phyloP scores from a whole-genome alignment of 2,888 invertebrate species.

The Abscondita cerata region DNA sequence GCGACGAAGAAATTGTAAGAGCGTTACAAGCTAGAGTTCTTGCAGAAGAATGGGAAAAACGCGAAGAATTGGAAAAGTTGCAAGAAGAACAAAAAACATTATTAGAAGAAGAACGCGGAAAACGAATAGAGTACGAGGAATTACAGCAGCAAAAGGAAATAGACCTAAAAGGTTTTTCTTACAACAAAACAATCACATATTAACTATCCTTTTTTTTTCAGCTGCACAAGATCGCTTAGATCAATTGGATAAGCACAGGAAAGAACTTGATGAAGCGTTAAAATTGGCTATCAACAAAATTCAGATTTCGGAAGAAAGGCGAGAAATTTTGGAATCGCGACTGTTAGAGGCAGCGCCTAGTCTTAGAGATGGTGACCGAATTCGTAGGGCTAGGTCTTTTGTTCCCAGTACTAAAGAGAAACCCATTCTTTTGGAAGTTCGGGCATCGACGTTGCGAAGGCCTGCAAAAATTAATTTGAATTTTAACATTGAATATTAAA shows the following conservation, averaged over 20 bases:
- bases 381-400: constrained; percentile 73
- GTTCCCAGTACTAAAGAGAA: constrained; percentile 70
- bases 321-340: constrained; percentile 65
- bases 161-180: constrained; percentile 66
- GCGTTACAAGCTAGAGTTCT: constrained; percentile 74
- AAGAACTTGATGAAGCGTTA: constrained; percentile 73
- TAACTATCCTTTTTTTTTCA: constrained; percentile 55
- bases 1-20: constrained; percentile 83
- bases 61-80: constrained; percentile 80
- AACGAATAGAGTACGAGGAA: constrained; percentile 76
- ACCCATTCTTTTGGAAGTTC: constrained; percentile 57
- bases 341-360: constrained; percentile 64
- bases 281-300: constrained; percentile 74
- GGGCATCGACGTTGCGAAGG: constrained; percentile 52
- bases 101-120: constrained; percentile 76
- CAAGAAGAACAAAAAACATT: constrained; percentile 78
- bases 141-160: constrained; percentile 74
- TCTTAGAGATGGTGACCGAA: constrained; percentile 65
- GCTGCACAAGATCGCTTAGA: constrained; percentile 75
- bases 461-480: constrained; percentile 13
- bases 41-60: constrained; percentile 83
- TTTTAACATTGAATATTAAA: not conserved
- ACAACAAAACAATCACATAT: not conserved
- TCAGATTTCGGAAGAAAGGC: constrained; percentile 69
- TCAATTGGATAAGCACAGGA: constrained; percentile 75